These are phyloP conservation scores for Nyleta sp. DNA, from an alignment of 2,888 invertebrate genomes.

Conservation along the genomic window DNA sequence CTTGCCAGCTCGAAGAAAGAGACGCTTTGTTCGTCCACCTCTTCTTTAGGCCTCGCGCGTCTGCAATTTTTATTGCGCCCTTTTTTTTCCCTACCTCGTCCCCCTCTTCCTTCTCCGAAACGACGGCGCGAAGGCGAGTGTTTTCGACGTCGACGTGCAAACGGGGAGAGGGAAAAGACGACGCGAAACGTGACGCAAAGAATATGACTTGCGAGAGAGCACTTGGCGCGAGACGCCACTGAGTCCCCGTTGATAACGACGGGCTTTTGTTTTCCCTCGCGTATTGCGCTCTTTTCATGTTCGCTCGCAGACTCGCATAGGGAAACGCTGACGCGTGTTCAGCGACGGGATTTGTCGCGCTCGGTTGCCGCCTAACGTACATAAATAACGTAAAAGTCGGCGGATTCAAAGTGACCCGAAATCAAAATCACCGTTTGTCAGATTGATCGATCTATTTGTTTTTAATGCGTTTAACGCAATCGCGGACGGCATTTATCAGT, in stretches of 20 bases:
- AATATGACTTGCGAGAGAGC: slow-evolving; percentile 56
- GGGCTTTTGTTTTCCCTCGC: slow-evolving; percentile 71
- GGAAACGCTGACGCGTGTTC: slow-evolving; percentile 27
- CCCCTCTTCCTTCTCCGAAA: slow-evolving; percentile 33
- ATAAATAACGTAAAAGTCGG: slow-evolving; percentile 30
- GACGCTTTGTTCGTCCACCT: slow-evolving; percentile 57
- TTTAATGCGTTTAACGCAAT: slow-evolving; percentile 15
- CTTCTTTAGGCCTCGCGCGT: slow-evolving; percentile 51
- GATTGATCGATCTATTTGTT: slow-evolving; percentile 16
- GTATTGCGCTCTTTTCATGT: slow-evolving; percentile 44
- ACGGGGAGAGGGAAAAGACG: slow-evolving; percentile 25
- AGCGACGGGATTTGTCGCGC: slow-evolving; percentile 38
- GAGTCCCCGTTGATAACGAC: slow-evolving; percentile 55
- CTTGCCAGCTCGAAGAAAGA: slow-evolving; percentile 46
- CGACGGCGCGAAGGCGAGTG: slow-evolving; percentile 30
- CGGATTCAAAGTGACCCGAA: slow-evolving; percentile 24
- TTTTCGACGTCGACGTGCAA: slow-evolving; percentile 37
- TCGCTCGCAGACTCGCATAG: slow-evolving; percentile 33
- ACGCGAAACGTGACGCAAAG: slow-evolving; percentile 61
- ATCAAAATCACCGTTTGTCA: slow-evolving; percentile 23
- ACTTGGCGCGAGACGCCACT: slow-evolving; percentile 59
- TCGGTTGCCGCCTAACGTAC: slow-evolving; percentile 27
- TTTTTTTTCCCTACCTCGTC: slow-evolving; percentile 14
- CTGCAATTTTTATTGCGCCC: slow-evolving; percentile 53
- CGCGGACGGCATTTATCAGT: neutral